Conservation (phyloP, 1,140 invertebrate genomes). For the Episyrphus balteatus region DNA sequence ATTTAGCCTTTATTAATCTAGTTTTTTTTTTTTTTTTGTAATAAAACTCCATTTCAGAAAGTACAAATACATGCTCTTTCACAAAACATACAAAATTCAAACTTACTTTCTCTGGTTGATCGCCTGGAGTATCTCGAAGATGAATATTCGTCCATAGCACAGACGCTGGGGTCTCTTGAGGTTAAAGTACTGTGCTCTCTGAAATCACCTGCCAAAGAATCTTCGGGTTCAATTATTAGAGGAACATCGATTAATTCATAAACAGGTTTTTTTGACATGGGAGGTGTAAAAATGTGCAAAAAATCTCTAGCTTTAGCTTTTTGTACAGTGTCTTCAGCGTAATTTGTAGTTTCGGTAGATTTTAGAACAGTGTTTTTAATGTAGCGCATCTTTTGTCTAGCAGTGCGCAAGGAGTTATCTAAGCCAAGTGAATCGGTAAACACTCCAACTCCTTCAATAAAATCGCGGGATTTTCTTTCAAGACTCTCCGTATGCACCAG, state of each 20-base stretch:
- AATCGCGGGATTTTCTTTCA: slow-evolving; percentile 32
- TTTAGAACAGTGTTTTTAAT: slow-evolving; percentile 33
- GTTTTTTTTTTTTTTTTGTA: too few species aligned
- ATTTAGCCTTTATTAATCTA: too few species aligned
- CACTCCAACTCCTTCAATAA: slow-evolving; percentile 33
- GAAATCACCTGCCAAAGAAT: slow-evolving; percentile 32
- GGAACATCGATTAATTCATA: slow-evolving; percentile 34
- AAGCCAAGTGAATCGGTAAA: slow-evolving; percentile 20
- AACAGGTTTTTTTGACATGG: slow-evolving; percentile 28
- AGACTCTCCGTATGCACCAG: slow-evolving; percentile 31
- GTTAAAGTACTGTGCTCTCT: slow-evolving; percentile 28
- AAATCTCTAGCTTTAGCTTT: slow-evolving; percentile 35
- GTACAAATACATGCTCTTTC: too few species aligned
- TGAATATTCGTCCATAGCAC: slow-evolving; percentile 34
- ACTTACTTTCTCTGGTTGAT: slow-evolving; percentile 31
- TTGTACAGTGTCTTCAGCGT: slow-evolving; percentile 34
- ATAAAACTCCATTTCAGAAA: background rate
- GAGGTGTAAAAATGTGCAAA: slow-evolving; percentile 32
- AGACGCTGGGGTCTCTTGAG: slow-evolving; percentile 25
- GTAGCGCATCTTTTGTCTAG: slow-evolving; percentile 33
- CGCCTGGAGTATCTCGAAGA: slow-evolving; percentile 20
- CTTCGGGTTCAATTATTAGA: slow-evolving; percentile 21
- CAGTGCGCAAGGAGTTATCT: slow-evolving; percentile 31
- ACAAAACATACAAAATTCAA: background rate
- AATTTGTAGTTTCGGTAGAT: slow-evolving; percentile 32